phyloP scores from a whole-genome alignment of 2,888 invertebrate genomes.

The Acleris emargana region DNA sequence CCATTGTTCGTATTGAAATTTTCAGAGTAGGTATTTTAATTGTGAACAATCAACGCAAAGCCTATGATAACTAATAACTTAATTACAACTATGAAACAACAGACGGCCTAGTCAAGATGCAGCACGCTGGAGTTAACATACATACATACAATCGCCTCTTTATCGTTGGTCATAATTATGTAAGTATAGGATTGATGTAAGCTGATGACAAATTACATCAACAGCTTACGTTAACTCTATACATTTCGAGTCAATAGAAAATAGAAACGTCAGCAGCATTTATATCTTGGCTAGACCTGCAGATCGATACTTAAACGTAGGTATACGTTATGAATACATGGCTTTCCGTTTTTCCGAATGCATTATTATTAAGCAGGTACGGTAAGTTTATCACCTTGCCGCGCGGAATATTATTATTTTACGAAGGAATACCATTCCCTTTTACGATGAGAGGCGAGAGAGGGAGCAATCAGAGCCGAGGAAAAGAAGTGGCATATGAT shows the following conservation, averaged over 20 bases:
- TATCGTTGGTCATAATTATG: too few relatives aligned
- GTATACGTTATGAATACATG: too few relatives aligned
- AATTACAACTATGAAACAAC: too few relatives aligned
- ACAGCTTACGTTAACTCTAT: too few relatives aligned
- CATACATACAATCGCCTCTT: too few relatives aligned
- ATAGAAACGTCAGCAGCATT: too few relatives aligned
- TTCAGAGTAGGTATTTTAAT: slow-evolving; percentile 14
- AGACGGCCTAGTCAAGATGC: not conserved
- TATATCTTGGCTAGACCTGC: too few relatives aligned
- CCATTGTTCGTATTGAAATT: slow-evolving; percentile 16
- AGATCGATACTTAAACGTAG: not conserved
- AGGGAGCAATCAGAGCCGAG: slow-evolving; percentile 62
- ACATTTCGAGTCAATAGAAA: too few relatives aligned
- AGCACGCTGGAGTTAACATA: too few relatives aligned
- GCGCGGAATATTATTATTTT: slow-evolving; percentile 33
- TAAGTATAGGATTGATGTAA: too few relatives aligned
- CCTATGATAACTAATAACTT: slow-evolving; percentile 5
- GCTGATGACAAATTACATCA: too few relatives aligned
- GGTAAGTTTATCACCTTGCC: slow-evolving; percentile 29
- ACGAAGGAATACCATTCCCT: slow-evolving; percentile 33
- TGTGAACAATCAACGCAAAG: slow-evolving; percentile 7
- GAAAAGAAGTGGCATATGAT: slow-evolving; percentile 71
- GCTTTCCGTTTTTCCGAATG: slow-evolving; percentile 12
- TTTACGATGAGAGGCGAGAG: slow-evolving; percentile 49
- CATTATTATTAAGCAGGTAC: slow-evolving; percentile 29